phyloP scores from a whole-genome alignment of 1,140 invertebrate species.

The Pissodes strobi region DNA sequence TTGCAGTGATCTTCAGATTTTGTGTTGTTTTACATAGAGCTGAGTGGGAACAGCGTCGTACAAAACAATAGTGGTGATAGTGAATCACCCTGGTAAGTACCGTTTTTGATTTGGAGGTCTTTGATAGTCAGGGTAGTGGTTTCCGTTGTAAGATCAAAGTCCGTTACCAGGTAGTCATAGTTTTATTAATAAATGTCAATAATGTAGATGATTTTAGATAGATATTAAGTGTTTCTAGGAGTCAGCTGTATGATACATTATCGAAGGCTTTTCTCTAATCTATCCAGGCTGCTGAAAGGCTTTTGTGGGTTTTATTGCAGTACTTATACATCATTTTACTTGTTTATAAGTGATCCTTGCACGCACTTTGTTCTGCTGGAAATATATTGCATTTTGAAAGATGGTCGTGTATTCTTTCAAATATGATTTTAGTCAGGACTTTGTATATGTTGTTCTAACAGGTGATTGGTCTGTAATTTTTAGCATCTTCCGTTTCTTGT shows the following conservation, averaged over 20 bases:
- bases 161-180: not conserved
- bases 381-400: not conserved
- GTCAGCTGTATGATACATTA: conserved; percentile 1
- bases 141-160: not conserved
- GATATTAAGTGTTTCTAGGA: not conserved
- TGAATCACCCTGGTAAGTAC: conserved; percentile 1
- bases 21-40: too few relatives aligned
- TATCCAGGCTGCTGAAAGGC: not conserved
- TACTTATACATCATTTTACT: not conserved
- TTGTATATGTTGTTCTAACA: too few relatives aligned
- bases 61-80: not conserved
- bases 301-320: not conserved
- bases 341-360: not conserved
- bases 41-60: too few relatives aligned
- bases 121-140: not conserved
- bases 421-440: too few relatives aligned
- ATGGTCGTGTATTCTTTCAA: not conserved
- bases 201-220: not conserved
- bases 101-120: not conserved
- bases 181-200: not conserved
- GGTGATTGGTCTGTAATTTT: too few relatives aligned
- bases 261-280: not conserved
- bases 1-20: too few relatives aligned
- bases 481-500: too few relatives aligned
- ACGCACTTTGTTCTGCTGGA: not conserved